Conservation (phyloP, 1,140 invertebrate genomes). For the Diprion similis region DNA sequence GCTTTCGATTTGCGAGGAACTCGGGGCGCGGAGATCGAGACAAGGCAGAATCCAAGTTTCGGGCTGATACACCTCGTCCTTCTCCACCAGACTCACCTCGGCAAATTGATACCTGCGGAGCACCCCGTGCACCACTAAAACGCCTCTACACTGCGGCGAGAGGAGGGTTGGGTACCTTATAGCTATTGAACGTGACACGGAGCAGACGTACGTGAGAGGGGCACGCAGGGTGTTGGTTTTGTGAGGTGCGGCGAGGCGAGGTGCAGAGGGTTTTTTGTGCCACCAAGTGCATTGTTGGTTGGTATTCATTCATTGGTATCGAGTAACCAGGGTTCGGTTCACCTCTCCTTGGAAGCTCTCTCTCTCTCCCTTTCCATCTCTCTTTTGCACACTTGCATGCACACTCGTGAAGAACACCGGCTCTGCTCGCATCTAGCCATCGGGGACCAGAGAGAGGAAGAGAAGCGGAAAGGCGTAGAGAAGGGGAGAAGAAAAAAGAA, state of each 20-base stretch:
- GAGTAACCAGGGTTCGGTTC: conserved; percentile 36
- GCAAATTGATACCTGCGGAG: no score
- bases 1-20: no score
- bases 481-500: background rate
- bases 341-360: conserved; percentile 13
- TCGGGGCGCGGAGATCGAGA: no score
- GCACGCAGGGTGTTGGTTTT: conserved; percentile 34
- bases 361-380: conserved; percentile 17
- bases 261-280: conserved; percentile 2
- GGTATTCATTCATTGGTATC: conserved; percentile 50
- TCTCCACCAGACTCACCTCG: no score
- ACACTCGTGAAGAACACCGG: background rate
- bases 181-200: conserved; percentile 40
- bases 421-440: conserved; percentile 18
- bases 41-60: no score
- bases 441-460: conserved; percentile 10
- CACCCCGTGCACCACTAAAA: no score
- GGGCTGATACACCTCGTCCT: no score
- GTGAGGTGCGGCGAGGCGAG: conserved; percentile 16
- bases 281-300: conserved; percentile 35
- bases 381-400: background rate
- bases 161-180: background rate
- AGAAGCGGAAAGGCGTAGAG: background rate
- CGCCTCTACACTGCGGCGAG: no score
- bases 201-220: conserved; percentile 15